Conservation (phyloP, 2,888 invertebrate species). For the Troilus luridus region DNA sequence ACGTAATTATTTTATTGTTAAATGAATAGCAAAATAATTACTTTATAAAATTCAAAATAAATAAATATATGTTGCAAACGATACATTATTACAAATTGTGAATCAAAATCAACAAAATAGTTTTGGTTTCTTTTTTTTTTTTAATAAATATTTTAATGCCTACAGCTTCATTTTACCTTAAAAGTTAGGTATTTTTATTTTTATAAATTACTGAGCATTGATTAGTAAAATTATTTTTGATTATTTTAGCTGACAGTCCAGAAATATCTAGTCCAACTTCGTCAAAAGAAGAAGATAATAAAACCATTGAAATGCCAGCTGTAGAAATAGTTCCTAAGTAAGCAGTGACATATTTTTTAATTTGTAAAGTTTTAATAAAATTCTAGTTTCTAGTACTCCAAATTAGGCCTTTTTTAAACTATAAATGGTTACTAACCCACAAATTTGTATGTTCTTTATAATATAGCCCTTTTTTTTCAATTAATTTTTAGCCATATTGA, state of each 20-base stretch:
- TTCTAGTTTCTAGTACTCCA: no score
- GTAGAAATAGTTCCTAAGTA: not conserved
- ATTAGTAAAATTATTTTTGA: not conserved
- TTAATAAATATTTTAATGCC: not conserved
- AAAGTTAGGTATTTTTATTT: not conserved
- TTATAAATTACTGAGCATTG: not conserved
- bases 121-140: not conserved
- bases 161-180: not conserved
- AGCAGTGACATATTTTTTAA: not conserved
- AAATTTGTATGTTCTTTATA: no score
- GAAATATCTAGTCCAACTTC: constrained; percentile 39
- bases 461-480: no score
- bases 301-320: not conserved
- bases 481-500: no score
- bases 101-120: no score
- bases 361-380: no score
- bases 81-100: no score
- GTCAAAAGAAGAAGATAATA: constrained; percentile 5
- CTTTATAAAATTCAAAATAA: no score
- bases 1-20: not conserved
- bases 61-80: no score
- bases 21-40: no score
- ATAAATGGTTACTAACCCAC: no score
- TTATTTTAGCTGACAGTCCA: not conserved
- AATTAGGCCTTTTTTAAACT: no score